Evolutionary conservation across 2,888 invertebrate species (phyloP), one percentile per base, ranked within the genome.

Genomic region (Chymomyza amoena): DNA sequence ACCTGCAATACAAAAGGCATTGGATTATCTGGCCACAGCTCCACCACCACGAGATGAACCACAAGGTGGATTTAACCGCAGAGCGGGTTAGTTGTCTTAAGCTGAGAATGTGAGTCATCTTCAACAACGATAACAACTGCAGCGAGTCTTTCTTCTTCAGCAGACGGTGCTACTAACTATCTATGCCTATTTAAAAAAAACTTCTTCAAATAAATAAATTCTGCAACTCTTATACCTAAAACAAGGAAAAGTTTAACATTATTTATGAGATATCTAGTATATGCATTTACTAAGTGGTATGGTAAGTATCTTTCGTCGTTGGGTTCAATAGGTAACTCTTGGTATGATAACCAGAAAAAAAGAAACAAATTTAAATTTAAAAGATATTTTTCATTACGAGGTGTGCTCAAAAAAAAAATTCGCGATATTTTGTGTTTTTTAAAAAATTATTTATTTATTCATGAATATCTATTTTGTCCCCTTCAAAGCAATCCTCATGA

Each of bases 1-100:
- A 64, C 93, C 93, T 71, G 94, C 93, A 66, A 95, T 95, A 83
- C 94, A 94, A 84, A 93, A 93, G 67, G 94, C 95, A 32, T 91
- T 95, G 61, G 95, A 93, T 52, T 95, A 93, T 89, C 93, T 95
- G 76, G 95, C 95, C 39, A 94, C 94, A 28, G 93, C 94, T 60
- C 94, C 95, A 16, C 94, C 91, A 54, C 90, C 89, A 61, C 90
- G 91, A 64, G 83, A 84, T 72, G 88, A 90, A 62, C 79, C 82
- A 32, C 81, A 86, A 63, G 72, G 75, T 18, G 69, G 76, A 64
- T 82, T 75, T 50, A 73, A 73, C 65, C 82, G 89, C 68, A 77
- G 90, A 73, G 91, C 13, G 57, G 9, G 18, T 54, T n/a, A 54
- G 16, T 51, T n/a, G 6, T 0, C 5, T 16, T 36, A 9, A 9